These are phyloP conservation scores for Campoletis raptor DNA, from an alignment of 2,888 invertebrate species.

Conservation along the genomic window DNA sequence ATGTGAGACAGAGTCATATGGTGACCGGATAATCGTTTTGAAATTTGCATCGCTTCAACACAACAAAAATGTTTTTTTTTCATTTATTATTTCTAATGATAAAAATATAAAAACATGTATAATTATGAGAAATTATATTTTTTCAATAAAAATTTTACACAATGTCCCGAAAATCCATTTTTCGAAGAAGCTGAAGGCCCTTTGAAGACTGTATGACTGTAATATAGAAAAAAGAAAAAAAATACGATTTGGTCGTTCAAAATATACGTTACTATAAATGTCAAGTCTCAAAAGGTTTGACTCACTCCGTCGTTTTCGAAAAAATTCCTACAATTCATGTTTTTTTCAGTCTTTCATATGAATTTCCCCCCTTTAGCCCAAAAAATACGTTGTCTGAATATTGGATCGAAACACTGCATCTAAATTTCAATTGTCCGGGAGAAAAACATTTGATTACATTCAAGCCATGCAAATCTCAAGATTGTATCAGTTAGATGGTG, in stretches of 20 bases:
- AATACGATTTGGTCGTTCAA: too few relatives aligned
- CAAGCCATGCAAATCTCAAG: neutral
- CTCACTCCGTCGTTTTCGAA: too few relatives aligned
- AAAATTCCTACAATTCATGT: too few relatives aligned
- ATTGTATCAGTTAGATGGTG: neutral
- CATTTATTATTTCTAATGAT: neutral
- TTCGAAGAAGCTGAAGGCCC: too few relatives aligned
- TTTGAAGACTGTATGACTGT: too few relatives aligned
- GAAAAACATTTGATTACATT: neutral
- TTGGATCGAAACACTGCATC: neutral
- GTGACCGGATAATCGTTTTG: constrained; percentile 24
- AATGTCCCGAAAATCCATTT: too few relatives aligned
- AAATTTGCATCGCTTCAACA: constrained; percentile 3
- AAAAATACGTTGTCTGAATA: neutral
- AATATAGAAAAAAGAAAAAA: too few relatives aligned
- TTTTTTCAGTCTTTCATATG: neutral
- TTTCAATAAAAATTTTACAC: too few relatives aligned
- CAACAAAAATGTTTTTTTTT: neutral
- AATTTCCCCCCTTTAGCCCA: neutral
- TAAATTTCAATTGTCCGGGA: neutral
- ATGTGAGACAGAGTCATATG: constrained; percentile 14
- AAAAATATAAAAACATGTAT: neutral
- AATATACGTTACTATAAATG: too few relatives aligned
- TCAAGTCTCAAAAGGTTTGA: too few relatives aligned
- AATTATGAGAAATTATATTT: neutral